Conservation (phyloP, 2,797 vertebrate genomes). For the Hirundo rustica region DNA sequence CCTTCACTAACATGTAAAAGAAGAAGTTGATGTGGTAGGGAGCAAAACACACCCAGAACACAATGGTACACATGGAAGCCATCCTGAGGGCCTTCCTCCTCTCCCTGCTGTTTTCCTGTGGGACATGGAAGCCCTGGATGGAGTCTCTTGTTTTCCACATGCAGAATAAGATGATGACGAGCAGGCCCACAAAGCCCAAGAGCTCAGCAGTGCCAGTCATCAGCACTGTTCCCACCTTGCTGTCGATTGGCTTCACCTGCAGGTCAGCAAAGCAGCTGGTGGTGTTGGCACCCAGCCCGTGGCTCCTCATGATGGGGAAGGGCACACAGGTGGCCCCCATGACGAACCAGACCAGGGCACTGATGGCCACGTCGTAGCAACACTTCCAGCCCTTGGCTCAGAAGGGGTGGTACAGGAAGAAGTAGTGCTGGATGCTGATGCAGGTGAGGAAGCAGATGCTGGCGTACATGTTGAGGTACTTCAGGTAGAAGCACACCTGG, state of each 20-base stretch:
- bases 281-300: not conserved
- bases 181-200: conserved; percentile 82
- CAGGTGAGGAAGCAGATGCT: conserved; percentile 88
- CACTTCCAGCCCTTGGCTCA: conserved; percentile 83
- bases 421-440: conserved; percentile 87
- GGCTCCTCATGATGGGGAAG: conserved; percentile 81
- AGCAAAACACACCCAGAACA: conserved; percentile 89
- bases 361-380: conserved; percentile 83
- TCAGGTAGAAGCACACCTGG: conserved; percentile 89
- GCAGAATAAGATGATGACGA: conserved; percentile 80
- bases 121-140: conserved; percentile 61
- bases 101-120: conserved; percentile 57
- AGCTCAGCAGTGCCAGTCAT: conserved; percentile 80
- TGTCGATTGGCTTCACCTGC: conserved; percentile 55
- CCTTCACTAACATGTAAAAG: conserved; percentile 84
- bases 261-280: conserved; percentile 85
- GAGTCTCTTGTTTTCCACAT: conserved; percentile 80
- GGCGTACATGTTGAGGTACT: conserved; percentile 93
- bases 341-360: conserved; percentile 77
- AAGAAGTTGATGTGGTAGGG: conserved; percentile 92
- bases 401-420: conserved; percentile 84
- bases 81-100: conserved; percentile 83
- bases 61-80: conserved; percentile 82
- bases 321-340: conserved; percentile 80
- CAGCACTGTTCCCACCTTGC: conserved; percentile 29